Evolutionary conservation across 2,797 vertebrate genomes (phyloP), one percentile per base, ranked within the genome.

Genomic region (Lemur catta): DNA sequence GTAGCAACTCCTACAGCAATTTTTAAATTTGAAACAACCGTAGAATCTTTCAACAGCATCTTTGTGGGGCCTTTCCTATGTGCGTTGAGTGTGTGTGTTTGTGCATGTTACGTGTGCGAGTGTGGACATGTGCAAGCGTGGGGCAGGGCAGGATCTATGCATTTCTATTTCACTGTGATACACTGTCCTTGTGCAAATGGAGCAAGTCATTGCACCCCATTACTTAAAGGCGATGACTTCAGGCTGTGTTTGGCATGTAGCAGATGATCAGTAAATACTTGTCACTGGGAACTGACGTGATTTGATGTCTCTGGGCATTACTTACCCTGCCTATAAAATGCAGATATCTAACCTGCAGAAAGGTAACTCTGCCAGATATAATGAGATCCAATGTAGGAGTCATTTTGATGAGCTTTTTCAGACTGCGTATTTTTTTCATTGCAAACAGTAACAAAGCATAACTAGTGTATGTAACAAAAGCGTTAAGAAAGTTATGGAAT

Each of bases 71-170:
- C 38, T 84, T 38, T 20, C 9, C 2, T 85, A 14, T 81, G 30
- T 24, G 10, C 14, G 20, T 26, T 7, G 67, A 17, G 1, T 38
- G 67, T 57, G 33, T 74, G 30, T 43, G 22, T 41, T 14, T 57
- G 0, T 38, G 52, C 38, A 20, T 75, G n/a, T 43, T 22, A 1
- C 9, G 20, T 10, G 2, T 69, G 20, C 22, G 1, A 4, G 17
- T 1, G 0, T 2, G 35, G 24, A 8, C 9, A 13, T 33, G 22
- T 50, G 2, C 20, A 38, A 50, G 2, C 8, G 14, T 48, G 48
- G 14, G 8, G 50, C 30, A 50, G 10, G 38, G 24, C 17, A 65
- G 20, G 75, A 72, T 46, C n/a, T 33, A 20, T 38, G 2, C 30
- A 38, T 20, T 74, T 71, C 38, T 50, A 11, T 52, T 30, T 61